phyloP scores from a whole-genome alignment of 2,888 invertebrate species.

The Eristalinus aeneus region DNA sequence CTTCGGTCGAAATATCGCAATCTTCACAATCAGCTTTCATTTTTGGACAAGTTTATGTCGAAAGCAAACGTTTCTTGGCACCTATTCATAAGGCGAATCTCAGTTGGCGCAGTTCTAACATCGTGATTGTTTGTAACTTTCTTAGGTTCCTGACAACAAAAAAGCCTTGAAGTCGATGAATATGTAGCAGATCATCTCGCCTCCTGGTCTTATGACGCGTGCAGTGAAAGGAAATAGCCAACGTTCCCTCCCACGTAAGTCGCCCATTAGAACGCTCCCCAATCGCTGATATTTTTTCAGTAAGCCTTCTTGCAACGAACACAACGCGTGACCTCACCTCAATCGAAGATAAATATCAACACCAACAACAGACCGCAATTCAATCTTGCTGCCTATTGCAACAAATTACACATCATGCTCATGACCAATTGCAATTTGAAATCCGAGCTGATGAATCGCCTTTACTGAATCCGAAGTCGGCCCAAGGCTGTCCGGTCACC shows the following conservation, averaged over 20 bases:
- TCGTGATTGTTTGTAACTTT: too few relatives aligned
- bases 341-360: constrained; percentile 51
- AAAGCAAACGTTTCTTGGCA: too few relatives aligned
- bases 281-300: not conserved
- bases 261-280: constrained; percentile 6
- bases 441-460: constrained; percentile 51
- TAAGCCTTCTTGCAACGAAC: not conserved
- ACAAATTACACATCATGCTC: constrained; percentile 64
- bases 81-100: too few relatives aligned
- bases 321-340: constrained; percentile 56
- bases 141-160: not conserved
- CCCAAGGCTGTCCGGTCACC: constrained; percentile 53
- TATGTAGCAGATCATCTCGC: not conserved
- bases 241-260: not conserved
- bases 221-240: not conserved
- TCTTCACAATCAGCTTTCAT: too few relatives aligned
- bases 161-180: not conserved
- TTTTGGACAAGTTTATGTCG: too few relatives aligned
- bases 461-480: constrained; percentile 40
- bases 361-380: constrained; percentile 33
- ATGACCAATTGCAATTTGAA: constrained; percentile 61
- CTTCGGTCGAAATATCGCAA: too few relatives aligned
- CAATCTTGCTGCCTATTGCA: constrained; percentile 48
- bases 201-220: not conserved
- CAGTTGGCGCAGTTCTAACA: too few relatives aligned